These are phyloP conservation scores for Tipula confusa DNA, from an alignment of 2,888 invertebrate genomes.

Conservation along the genomic window DNA sequence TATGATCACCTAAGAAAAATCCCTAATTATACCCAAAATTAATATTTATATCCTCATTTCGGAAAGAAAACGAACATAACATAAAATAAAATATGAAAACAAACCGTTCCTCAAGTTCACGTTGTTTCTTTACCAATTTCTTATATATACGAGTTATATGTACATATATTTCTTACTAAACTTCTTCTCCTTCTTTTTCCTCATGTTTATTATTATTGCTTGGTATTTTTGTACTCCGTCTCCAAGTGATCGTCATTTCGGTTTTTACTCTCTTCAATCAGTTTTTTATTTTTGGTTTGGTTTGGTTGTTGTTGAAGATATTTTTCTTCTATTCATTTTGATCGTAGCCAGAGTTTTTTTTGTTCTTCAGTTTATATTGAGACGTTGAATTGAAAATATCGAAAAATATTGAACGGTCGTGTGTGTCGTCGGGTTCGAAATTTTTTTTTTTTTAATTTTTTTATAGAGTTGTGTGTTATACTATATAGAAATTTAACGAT, in stretches of 20 bases:
- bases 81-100: background rate
- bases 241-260: conserved; percentile 9
- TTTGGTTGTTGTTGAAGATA: too few relatives aligned
- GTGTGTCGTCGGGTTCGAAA: background rate
- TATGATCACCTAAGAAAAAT: background rate
- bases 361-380: background rate
- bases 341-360: background rate
- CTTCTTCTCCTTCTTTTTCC: background rate
- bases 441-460: background rate
- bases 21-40: conserved; percentile 15
- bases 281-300: conserved; percentile 15
- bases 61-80: background rate
- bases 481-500: background rate
- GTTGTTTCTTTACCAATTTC: conserved; percentile 20
- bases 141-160: background rate
- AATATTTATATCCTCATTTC: conserved; percentile 5
- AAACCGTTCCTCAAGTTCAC: conserved; percentile 1
- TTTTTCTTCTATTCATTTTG: background rate
- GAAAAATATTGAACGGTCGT: background rate
- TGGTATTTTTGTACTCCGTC: conserved; percentile 4
- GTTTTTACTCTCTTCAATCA: conserved; percentile 12
- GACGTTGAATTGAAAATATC: background rate
- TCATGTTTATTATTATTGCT: background rate
- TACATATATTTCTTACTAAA: background rate
- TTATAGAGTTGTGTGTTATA: background rate